These are phyloP conservation scores for Petroica traversi DNA, from an alignment of 2,113 vertebrate genomes.

Conservation along the genomic window DNA sequence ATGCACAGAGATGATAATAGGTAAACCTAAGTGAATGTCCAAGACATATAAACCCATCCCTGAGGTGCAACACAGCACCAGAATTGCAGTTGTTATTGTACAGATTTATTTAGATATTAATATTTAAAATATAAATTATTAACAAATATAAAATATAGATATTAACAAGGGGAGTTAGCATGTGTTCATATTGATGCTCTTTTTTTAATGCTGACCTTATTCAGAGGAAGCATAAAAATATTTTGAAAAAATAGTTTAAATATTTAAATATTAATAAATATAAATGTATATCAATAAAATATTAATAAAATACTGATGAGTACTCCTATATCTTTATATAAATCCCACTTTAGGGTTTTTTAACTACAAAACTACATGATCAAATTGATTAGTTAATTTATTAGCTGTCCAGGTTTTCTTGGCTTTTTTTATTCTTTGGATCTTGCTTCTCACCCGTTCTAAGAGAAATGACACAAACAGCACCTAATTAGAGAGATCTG, in stretches of 20 bases:
- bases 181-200: neutral
- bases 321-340: neutral
- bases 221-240: neutral
- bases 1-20: accelerated
- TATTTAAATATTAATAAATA: neutral
- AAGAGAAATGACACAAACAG: neutral
- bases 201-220: neutral
- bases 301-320: neutral
- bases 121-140: neutral
- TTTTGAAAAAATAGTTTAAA: neutral
- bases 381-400: neutral
- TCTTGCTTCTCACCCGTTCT: neutral
- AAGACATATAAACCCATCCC: neutral
- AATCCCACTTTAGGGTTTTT: neutral
- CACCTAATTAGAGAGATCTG: neutral
- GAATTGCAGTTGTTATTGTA: neutral
- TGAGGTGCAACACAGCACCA: neutral
- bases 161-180: neutral
- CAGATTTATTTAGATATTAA: neutral
- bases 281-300: neutral
- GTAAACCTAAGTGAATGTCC: neutral
- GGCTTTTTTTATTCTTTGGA: neutral
- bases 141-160: neutral
- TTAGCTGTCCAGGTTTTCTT: neutral
- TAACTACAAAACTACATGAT: neutral